These are phyloP conservation scores for Xyrauchen texanus DNA, from an alignment of 2,113 vertebrate genomes.

Conservation along the genomic window DNA sequence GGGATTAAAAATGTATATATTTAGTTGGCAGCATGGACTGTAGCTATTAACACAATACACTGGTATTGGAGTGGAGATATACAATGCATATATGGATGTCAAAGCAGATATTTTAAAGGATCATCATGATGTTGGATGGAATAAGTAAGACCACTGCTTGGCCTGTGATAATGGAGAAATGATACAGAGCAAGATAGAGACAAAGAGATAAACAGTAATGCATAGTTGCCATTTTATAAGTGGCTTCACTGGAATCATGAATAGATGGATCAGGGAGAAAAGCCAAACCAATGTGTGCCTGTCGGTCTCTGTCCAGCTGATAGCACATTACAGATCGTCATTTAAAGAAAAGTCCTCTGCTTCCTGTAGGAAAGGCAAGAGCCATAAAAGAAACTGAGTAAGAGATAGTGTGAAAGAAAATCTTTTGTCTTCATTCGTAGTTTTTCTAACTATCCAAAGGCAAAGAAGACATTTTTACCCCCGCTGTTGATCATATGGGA, in stretches of 20 bases:
- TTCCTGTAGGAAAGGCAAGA: not conserved
- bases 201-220: conserved; percentile 18
- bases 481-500: conserved; percentile 42
- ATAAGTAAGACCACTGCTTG: not conserved
- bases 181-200: not conserved
- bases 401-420: not conserved
- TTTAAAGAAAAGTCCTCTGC: conserved; percentile 1
- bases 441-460: conserved; percentile 2
- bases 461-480: not conserved
- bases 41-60: not conserved
- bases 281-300: conserved; percentile 10
- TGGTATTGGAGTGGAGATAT: not conserved
- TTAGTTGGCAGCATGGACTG: not conserved
- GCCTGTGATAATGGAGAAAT: not conserved
- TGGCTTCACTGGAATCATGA: not conserved
- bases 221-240: not conserved
- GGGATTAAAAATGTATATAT: not conserved
- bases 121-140: not conserved
- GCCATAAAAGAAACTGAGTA: not conserved
- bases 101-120: not conserved
- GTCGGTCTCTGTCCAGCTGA: not conserved
- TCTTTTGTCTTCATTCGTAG: conserved; percentile 23
- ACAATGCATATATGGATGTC: not conserved
- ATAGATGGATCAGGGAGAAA: not conserved
- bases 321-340: not conserved